phyloP scores from a whole-genome alignment of 2,113 vertebrate genomes.

The Origma solitaria region DNA sequence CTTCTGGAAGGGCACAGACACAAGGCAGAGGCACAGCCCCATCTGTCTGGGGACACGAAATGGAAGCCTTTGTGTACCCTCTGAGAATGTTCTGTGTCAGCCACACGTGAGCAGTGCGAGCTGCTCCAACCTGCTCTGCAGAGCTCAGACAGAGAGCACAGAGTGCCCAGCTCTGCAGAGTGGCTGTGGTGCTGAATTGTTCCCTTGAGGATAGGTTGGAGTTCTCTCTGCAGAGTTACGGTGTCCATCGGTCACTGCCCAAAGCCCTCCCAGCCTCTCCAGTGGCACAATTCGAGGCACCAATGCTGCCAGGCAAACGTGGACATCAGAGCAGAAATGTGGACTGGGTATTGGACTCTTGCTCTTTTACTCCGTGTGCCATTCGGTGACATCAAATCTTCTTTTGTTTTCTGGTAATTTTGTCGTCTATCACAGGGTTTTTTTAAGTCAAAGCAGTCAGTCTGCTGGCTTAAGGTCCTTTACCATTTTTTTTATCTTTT shows the following conservation, averaged over 20 bases:
- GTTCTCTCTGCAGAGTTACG: accelerated
- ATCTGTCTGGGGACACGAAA: neutral
- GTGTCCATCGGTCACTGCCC: neutral
- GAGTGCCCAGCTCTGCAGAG: no score
- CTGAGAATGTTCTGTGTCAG: neutral
- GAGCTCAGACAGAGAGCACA: no score
- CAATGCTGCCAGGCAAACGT: neutral
- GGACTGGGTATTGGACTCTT: neutral
- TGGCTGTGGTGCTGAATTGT: neutral
- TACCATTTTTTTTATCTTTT: neutral
- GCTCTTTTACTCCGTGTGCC: neutral
- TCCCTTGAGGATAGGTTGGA: neutral
- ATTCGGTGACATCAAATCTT: neutral
- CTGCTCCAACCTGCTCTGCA: no score
- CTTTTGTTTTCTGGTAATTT: neutral
- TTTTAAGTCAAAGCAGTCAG: neutral
- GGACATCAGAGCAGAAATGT: neutral
- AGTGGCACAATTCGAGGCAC: neutral
- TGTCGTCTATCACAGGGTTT: neutral
- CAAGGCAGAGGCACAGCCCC: neutral
- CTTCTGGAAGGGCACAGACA: neutral
- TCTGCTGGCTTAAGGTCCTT: neutral
- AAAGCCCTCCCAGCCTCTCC: neutral
- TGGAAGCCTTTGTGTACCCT: neutral
- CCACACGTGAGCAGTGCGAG: accelerated